Conservation (phyloP, 2,113 vertebrate species). For the Notechis scutatus region DNA sequence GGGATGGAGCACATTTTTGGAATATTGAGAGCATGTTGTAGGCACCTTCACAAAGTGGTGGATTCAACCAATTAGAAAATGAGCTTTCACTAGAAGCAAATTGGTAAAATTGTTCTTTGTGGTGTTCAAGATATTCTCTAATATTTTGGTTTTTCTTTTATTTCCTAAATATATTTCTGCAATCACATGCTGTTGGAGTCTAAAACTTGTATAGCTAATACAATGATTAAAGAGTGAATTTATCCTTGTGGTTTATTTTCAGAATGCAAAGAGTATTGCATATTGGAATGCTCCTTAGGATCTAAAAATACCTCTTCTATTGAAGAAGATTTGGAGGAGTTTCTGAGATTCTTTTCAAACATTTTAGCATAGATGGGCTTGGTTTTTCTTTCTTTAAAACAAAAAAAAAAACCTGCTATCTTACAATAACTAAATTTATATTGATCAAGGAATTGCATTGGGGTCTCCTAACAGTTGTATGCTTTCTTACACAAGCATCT, state of each 20-base stretch:
- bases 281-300: neutral
- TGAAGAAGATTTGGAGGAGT: neutral
- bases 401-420: neutral
- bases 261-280: neutral
- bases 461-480: conserved; percentile 11
- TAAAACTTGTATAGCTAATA: neutral
- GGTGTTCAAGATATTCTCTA: too few species aligned
- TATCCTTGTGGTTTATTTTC: neutral
- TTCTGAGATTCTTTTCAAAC: neutral
- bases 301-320: neutral
- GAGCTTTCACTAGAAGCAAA: neutral
- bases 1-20: neutral
- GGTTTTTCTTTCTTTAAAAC: neutral
- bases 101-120: too few species aligned
- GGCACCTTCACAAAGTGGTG: neutral
- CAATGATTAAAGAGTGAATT: neutral
- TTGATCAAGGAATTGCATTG: conserved; percentile 14
- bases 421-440: conserved; percentile 7
- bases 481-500: conserved; percentile 17
- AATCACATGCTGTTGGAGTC: too few species aligned
- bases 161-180: too few species aligned
- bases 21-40: neutral
- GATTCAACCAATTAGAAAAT: neutral
- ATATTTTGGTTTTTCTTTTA: too few species aligned
- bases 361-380: neutral